Conservation (phyloP, 2,113 vertebrate genomes). For the Grantiella picta region DNA sequence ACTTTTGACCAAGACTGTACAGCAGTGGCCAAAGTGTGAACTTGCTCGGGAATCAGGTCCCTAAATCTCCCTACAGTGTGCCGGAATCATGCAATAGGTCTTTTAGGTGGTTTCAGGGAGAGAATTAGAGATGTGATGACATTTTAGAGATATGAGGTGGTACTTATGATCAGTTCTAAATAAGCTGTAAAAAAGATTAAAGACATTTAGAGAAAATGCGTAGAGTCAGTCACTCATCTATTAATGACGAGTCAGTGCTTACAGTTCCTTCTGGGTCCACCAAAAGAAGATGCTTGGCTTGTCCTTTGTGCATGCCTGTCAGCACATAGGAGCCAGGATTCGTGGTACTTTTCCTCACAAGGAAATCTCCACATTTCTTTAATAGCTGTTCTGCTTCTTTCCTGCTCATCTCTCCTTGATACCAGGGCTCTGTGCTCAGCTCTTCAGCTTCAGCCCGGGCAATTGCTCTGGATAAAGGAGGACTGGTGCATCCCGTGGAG, state of each 20-base stretch:
- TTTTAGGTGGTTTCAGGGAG: background rate
- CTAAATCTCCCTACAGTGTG: background rate
- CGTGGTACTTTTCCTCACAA: constrained; percentile 93
- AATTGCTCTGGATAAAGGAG: constrained; percentile 75
- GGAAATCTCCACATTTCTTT: constrained; percentile 89
- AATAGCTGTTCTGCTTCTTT: constrained; percentile 91
- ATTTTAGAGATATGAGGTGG: background rate
- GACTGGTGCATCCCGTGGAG: constrained; percentile 83
- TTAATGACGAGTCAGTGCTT: constrained; percentile 45
- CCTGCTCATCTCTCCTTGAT: constrained; percentile 93
- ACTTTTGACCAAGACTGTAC: background rate
- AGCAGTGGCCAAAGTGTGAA: background rate
- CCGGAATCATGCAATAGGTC: background rate
- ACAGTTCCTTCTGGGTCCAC: constrained; percentile 97
- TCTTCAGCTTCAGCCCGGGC: constrained; percentile 78
- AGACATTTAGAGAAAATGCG: background rate
- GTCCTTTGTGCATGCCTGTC: constrained; percentile 92
- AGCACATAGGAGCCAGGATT: constrained; percentile 94
- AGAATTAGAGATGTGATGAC: background rate
- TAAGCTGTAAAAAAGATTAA: background rate
- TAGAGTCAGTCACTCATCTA: background rate
- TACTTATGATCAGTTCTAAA: background rate
- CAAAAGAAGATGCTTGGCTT: constrained; percentile 92
- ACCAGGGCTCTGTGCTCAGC: constrained; percentile 86
- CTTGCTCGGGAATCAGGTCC: background rate